Base-by-base conservation (phyloP, 2,888 invertebrate genomes). In the Eristalis tenax region DNA sequence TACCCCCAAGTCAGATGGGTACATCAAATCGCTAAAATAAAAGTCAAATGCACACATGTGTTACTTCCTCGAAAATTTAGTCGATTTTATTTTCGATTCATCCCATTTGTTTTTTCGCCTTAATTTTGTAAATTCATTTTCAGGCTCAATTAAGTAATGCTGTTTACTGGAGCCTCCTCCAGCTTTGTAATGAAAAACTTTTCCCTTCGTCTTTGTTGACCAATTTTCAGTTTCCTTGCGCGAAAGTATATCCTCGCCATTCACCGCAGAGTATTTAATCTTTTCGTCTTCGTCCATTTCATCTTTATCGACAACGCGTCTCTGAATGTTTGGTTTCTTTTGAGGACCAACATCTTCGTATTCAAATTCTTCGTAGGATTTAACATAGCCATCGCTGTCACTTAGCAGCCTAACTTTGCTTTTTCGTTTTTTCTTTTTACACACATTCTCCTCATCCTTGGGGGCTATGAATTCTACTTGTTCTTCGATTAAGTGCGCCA, bases 41-140 rank as follows among this genome's bases (percentile, higher is more conserved):
- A 65, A 74, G 2, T 8, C 4, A 28, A 26, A 26, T 28, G 50
- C 23, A 13, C 57, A 26, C 35, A 15, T 13, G 0, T 66, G 63
- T 5, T 73, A 73, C 64, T 66, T 82, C 2, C 8, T 64, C 1
- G 40, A 11, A 68, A 83, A 76, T 59, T 73, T 83, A 0, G 68
- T 74, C 28, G 83, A 70, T 80, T 88, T 89, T 88, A 92, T 92
- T 89, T 90, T 91, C 0, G 88, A 66, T 77, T 91, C 90, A 75
- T 90, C 90, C 91, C 92, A 92, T 15, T 89, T 84, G 80, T 92
- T 91, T 69, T 90, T 90, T 4, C 82, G 84, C 3, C 91, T 80
- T 2, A 84, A 38, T n/a, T 89, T 75, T 0, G 90, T 90, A 66
- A 91, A 92, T 81, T 92, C 91, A 69, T 90, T 91, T 10, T 38